Percentiles rank a stretch among this genome's conserved stretches.
Conservation (phyloP, 2,888 invertebrate genomes). For the Cerceris rybyensis region DNA sequence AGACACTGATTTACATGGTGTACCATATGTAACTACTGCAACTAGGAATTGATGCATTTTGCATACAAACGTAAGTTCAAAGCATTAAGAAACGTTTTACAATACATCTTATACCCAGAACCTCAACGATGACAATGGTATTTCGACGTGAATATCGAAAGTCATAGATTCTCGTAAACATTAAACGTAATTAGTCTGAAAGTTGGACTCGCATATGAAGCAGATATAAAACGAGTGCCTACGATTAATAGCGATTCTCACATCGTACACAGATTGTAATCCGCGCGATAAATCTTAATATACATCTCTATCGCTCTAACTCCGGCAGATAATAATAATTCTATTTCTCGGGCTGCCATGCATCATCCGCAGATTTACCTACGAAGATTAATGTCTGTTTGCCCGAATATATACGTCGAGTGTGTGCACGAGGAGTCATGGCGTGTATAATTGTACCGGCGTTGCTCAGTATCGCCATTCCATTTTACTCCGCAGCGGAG, state of each 20-base stretch:
- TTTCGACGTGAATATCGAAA: no score
- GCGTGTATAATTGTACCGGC: constrained; percentile 58
- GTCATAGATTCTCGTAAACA: no score
- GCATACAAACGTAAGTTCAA: no score
- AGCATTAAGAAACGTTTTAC: no score
- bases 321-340: constrained; percentile 50
- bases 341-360: constrained; percentile 48
- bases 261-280: constrained; percentile 18
- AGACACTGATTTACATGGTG: no score
- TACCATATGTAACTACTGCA: no score
- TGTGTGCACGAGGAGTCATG: constrained; percentile 23
- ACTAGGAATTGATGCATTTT: no score
- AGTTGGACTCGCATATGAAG: no score
- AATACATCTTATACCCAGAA: no score
- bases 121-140: no score
- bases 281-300: constrained; percentile 42
- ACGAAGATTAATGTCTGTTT: constrained; percentile 59
- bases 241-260: constrained; percentile 29
- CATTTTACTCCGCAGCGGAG: constrained; percentile 50
- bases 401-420: constrained; percentile 25
- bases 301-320: constrained; percentile 18
- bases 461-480: constrained; percentile 45
- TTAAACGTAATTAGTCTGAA: no score
- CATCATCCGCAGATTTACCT: constrained; percentile 58
- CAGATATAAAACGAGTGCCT: not conserved